Evolutionary conservation across 2,797 vertebrate genomes (phyloP).

Genomic region (Fistularia commersonii): DNA sequence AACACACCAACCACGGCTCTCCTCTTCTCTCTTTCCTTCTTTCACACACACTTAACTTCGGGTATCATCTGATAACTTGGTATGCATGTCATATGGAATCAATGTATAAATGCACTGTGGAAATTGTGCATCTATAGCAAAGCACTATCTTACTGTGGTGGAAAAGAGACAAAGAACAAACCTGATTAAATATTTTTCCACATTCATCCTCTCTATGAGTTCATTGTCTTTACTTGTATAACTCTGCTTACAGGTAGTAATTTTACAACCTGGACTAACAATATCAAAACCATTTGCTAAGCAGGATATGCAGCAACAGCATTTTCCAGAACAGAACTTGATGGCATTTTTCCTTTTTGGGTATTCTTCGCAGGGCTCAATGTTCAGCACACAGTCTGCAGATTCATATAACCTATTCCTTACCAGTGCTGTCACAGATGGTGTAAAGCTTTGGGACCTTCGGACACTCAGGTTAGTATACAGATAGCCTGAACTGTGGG

Average conservation of each 20-base stretch:
- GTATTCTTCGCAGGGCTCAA: conserved; percentile 77
- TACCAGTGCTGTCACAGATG: conserved; percentile 82
- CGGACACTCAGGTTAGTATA: conserved; percentile 81
- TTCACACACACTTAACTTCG: conserved; percentile 8
- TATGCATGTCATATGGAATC: conserved; percentile 42
- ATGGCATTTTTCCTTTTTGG: conserved; percentile 19
- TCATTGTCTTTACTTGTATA: conserved; percentile 8
- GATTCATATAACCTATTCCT: conserved; percentile 86
- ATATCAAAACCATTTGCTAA: conserved; percentile 12
- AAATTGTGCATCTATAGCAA: conserved; percentile 33
- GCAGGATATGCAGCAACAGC: conserved; percentile 11
- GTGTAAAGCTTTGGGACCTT: conserved; percentile 88
- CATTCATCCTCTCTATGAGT: conserved; percentile 4
- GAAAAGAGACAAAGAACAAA: conserved; percentile 45
- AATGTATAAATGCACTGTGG: conserved; percentile 34
- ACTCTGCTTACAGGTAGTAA: neutral
- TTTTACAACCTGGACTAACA: conserved; percentile 18
- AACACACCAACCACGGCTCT: conserved; percentile 24
- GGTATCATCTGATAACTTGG: conserved; percentile 43
- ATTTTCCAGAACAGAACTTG: conserved; percentile 18
- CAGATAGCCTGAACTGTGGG: neutral
- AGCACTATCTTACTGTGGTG: conserved; percentile 13
- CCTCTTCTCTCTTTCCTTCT: neutral
- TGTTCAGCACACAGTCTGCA: conserved; percentile 74
- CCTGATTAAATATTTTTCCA: conserved; percentile 23